Percentiles rank a stretch among this genome's conserved stretches.
These are phyloP conservation scores for Poecilus cupreus DNA, from an alignment of 2,888 invertebrate genomes.

Conservation along the genomic window DNA sequence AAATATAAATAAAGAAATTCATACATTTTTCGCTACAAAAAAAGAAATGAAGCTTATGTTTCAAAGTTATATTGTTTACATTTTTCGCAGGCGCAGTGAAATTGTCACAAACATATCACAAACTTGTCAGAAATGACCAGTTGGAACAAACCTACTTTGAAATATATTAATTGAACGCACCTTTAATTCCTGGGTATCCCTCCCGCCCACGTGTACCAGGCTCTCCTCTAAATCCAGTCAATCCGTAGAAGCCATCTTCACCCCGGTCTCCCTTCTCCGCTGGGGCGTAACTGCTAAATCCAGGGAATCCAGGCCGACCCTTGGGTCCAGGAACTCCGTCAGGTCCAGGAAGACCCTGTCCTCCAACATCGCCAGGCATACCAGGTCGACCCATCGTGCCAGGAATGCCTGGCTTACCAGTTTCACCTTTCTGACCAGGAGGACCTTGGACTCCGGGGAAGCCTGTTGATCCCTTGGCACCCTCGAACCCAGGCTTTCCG, in stretches of 20 bases:
- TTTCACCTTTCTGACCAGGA: constrained; percentile 77
- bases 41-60: too few relatives aligned
- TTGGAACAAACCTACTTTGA: background rate
- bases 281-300: constrained; percentile 68
- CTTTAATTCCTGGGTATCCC: constrained; percentile 15
- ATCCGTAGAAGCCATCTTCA: constrained; percentile 75
- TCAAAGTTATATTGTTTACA: too few relatives aligned
- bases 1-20: too few relatives aligned
- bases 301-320: constrained; percentile 74
- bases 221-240: constrained; percentile 66
- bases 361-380: constrained; percentile 74
- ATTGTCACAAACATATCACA: too few relatives aligned
- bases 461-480: constrained; percentile 75
- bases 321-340: constrained; percentile 74
- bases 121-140: too few relatives aligned
- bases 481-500: constrained; percentile 72
- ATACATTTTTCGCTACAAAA: too few relatives aligned
- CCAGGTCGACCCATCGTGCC: constrained; percentile 79
- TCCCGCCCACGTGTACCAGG: constrained; percentile 35
- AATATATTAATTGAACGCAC: background rate
- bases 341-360: constrained; percentile 72
- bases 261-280: constrained; percentile 76
- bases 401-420: constrained; percentile 84
- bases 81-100: too few relatives aligned
- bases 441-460: constrained; percentile 73